Conservation (phyloP, 2,113 vertebrate genomes). For the Nibea coibor region DNA sequence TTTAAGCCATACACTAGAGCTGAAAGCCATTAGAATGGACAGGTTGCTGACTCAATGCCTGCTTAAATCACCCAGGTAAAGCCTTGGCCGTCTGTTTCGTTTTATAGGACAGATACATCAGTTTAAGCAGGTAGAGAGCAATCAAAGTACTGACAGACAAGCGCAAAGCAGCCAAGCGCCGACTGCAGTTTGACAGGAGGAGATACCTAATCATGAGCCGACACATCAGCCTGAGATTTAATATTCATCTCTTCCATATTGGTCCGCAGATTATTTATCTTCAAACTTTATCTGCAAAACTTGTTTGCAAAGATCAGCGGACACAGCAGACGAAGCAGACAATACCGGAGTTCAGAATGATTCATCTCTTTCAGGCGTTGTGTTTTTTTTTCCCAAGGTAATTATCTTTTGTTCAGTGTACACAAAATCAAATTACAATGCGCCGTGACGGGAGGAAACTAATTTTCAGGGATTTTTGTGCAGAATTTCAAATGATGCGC, state of each 20-base stretch:
- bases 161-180: slow-evolving; percentile 6
- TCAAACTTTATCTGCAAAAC: slow-evolving; percentile 23
- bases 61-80: slow-evolving; percentile 62
- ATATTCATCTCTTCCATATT: slow-evolving; percentile 25
- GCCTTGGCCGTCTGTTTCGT: slow-evolving; percentile 49
- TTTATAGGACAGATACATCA: slow-evolving; percentile 60
- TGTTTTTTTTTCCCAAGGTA: background rate
- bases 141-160: slow-evolving; percentile 41
- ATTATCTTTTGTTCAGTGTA: background rate
- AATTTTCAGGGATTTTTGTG: background rate
- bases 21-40: slow-evolving; percentile 52
- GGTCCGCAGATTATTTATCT: slow-evolving; percentile 22
- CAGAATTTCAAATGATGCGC: background rate
- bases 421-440: background rate
- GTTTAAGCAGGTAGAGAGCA: slow-evolving; percentile 32
- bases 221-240: slow-evolving; percentile 7
- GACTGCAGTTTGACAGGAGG: slow-evolving; percentile 27
- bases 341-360: slow-evolving; percentile 6
- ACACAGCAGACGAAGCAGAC: background rate
- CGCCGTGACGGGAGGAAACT: background rate
- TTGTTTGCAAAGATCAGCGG: background rate
- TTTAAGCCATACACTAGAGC: slow-evolving; percentile 23
- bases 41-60: slow-evolving; percentile 59
- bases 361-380: slow-evolving; percentile 7
- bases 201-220: slow-evolving; percentile 36